Evolutionary conservation across 2,113 vertebrate species (phyloP).

Genomic region (Phalacrocorax carbo): DNA sequence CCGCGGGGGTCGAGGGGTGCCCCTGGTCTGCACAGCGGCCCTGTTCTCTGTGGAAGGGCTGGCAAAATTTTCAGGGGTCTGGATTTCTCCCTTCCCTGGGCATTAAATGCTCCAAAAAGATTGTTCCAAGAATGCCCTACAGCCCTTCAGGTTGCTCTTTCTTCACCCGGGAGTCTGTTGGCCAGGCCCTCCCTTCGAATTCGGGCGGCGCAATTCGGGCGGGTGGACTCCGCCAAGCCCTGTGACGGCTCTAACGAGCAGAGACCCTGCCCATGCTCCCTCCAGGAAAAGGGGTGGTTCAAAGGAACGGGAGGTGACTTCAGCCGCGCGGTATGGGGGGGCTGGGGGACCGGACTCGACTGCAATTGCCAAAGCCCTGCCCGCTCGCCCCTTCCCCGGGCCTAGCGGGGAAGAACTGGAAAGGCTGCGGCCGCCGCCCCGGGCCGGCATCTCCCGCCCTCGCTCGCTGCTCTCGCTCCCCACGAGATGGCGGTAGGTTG

Average conservation of each 20-base stretch:
- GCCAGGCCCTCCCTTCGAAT: neutral
- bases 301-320: accelerated
- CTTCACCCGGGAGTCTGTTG: neutral
- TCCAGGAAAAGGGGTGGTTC: accelerated
- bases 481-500: conserved; percentile 72
- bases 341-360: accelerated
- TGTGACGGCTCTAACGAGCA: accelerated
- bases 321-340: accelerated
- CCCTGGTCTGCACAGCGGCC: accelerated
- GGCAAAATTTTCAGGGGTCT: neutral
- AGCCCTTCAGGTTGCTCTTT: neutral
- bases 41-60: neutral
- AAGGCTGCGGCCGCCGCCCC: neutral
- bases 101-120: neutral
- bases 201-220: accelerated
- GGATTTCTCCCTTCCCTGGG: neutral
- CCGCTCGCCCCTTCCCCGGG: too few relatives aligned
- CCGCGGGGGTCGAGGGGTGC: accelerated
- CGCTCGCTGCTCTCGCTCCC: neutral
- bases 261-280: neutral
- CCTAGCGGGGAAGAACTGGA: neutral
- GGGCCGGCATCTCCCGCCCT: too few relatives aligned
- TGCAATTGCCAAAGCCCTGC: accelerated
- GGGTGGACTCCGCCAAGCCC: accelerated
- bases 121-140: neutral